Conservation (phyloP, 2,113 vertebrate species). For the Lasiurus cinereus region DNA sequence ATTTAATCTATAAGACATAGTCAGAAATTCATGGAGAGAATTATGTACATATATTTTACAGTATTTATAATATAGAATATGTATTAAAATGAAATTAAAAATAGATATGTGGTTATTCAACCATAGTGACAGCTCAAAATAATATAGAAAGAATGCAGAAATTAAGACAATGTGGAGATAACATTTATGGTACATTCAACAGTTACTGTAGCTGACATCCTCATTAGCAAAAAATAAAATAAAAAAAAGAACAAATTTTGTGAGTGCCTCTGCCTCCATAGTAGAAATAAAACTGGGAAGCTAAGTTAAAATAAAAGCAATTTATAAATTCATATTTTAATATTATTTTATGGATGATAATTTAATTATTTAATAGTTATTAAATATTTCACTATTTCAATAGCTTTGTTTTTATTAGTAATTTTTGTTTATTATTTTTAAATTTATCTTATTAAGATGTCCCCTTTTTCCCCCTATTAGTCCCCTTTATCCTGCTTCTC, state of each 20-base stretch:
- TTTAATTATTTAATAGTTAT: too few relatives aligned
- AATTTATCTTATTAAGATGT: too few relatives aligned
- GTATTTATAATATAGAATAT: not conserved
- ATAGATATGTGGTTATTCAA: not conserved
- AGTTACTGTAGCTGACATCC: not conserved
- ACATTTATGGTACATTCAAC: not conserved
- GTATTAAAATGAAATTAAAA: not conserved
- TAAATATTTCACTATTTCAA: too few relatives aligned
- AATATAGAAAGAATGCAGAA: not conserved
- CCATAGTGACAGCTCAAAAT: not conserved
- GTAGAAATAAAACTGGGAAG: constrained; percentile 5
- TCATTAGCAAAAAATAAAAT: not conserved
- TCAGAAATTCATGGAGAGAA: not conserved
- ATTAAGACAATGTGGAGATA: not conserved
- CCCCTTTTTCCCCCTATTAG: too few relatives aligned
- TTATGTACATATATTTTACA: not conserved
- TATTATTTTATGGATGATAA: not conserved
- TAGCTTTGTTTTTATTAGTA: too few relatives aligned
- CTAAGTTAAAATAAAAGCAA: not conserved
- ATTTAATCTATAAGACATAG: not conserved
- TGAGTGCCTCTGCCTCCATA: not conserved
- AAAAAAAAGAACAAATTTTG: not conserved
- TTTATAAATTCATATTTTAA: not conserved
- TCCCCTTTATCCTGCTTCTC: too few relatives aligned
- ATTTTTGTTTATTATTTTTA: too few relatives aligned